Percentiles rank a stretch among this genome's conserved stretches.
These are phyloP conservation scores for Brachionus rotundiformis DNA, from an alignment of 1,140 invertebrate genomes.

Conservation along the genomic window DNA sequence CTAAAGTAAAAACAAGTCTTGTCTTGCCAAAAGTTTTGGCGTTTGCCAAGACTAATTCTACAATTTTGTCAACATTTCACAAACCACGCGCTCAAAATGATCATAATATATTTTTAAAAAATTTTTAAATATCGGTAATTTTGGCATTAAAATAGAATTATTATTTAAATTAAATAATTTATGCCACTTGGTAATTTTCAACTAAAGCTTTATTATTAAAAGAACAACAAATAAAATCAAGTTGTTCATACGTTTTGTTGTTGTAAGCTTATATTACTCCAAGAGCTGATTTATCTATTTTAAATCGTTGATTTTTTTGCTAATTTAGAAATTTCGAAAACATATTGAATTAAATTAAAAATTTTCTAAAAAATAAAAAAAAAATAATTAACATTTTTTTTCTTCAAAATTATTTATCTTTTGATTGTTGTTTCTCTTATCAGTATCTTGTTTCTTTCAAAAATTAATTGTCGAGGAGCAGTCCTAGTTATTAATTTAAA, in stretches of 20 bases:
- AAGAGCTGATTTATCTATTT: constrained; percentile 12
- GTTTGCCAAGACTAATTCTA: not conserved
- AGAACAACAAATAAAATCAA: constrained; percentile 17
- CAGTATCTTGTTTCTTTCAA: not conserved
- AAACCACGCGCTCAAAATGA: not conserved
- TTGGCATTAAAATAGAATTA: constrained; percentile 1
- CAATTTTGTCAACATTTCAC: not conserved
- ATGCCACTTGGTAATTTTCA: not conserved
- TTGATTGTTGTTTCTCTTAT: not conserved
- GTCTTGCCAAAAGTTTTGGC: not conserved
- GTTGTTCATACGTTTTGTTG: constrained; percentile 1
- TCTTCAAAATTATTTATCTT: not conserved
- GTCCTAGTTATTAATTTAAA: not conserved
- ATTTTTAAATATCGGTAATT: not conserved
- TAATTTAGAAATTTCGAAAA: not conserved
- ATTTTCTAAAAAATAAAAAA: not conserved
- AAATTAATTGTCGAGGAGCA: not conserved
- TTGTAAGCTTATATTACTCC: not conserved
- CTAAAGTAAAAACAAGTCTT: too few species aligned
- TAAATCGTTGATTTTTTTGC: not conserved
- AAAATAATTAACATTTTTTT: constrained; percentile 11
- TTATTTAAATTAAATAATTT: constrained; percentile 9
- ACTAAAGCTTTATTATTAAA: not conserved
- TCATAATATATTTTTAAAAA: not conserved
- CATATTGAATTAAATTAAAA: constrained; percentile 16